Evolutionary conservation across 2,888 invertebrate species (phyloP), one percentile per base, ranked within the genome.

Genomic region (Agriopis marginaria): DNA sequence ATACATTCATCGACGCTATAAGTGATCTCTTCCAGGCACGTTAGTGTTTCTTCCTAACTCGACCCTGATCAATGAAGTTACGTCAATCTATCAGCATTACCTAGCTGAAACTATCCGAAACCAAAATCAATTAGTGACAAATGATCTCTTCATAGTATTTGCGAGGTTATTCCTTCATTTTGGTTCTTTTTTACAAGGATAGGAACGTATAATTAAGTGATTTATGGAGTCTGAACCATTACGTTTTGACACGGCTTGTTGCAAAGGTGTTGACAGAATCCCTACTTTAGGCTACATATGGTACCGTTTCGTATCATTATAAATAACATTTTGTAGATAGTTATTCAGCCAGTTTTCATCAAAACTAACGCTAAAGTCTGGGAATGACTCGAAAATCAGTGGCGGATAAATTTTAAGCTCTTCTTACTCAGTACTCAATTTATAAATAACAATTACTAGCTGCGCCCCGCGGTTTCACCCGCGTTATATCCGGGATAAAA

Each of bases 141-240:
- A 90, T 86, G 88, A 82, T 78, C 68, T 66, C 67, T 49, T 59
- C 79, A 81, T 81, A 80, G 77, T 79, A 86, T 89, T 90, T 87
- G 89, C 90, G 82, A 86, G 85, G 81, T 85, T 86, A 84, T 85
- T 85, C 85, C 82, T 77, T 76, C 75, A 73, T 74, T 78, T 78
- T 75, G 49, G 71, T 74, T 60, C 11, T 65, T 66, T 70, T 70
- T 70, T 58, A 59, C 17, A 63, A 51, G 50, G 23, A 54, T 68
- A 55, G 75, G 75, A 80, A 80, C 78, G 80, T 78, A 82, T 91
- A 91, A 93, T 91, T 91, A 87, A 90, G 88, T 94, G 93, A 94
- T 94, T 93, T 87, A 94, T 93, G 90, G 82, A 89, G 81, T 84
- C 62, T 64, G 74, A 80, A 84, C 86, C 89, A 90, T 92, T 91